Percentiles rank a stretch among this genome's conserved stretches.
These are phyloP conservation scores for Parambassis ranga DNA, from an alignment of 2,797 vertebrate genomes.

Conservation along the genomic window DNA sequence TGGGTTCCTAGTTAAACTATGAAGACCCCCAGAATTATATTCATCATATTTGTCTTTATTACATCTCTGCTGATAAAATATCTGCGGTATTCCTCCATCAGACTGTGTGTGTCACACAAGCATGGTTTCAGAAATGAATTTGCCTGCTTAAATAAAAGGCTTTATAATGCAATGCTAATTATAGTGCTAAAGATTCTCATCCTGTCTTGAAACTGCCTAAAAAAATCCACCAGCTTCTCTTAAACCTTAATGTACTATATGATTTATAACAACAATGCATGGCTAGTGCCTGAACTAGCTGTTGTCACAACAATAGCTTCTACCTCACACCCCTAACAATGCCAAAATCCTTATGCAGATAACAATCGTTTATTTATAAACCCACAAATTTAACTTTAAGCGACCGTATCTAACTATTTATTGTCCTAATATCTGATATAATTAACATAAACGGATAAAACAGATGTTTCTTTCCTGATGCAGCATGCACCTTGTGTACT, in stretches of 20 bases:
- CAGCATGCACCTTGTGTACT: not conserved
- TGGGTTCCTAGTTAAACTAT: not conserved
- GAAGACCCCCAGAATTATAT: not conserved
- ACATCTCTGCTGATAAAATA: not conserved
- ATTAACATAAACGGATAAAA: too few relatives aligned
- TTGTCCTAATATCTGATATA: not conserved
- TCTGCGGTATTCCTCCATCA: not conserved
- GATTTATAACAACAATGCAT: conserved; percentile 54
- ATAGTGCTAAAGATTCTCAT: conserved; percentile 25
- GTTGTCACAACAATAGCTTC: not conserved
- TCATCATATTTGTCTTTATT: not conserved
- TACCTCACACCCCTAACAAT: not conserved
- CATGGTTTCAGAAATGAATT: not conserved
- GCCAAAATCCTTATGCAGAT: not conserved
- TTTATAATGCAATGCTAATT: not conserved
- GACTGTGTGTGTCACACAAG: not conserved
- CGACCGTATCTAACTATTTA: not conserved
- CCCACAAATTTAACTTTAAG: not conserved
- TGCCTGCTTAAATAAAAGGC: not conserved
- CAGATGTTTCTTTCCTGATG: not conserved
- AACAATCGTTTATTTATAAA: not conserved
- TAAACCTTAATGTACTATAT: conserved; percentile 12
- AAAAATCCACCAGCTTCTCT: conserved; percentile 28
- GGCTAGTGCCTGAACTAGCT: conserved; percentile 9
- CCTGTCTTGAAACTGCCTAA: conserved; percentile 62